Base-by-base conservation (phyloP, 2,113 vertebrate genomes). In the Actenoides hombroni region DNA sequence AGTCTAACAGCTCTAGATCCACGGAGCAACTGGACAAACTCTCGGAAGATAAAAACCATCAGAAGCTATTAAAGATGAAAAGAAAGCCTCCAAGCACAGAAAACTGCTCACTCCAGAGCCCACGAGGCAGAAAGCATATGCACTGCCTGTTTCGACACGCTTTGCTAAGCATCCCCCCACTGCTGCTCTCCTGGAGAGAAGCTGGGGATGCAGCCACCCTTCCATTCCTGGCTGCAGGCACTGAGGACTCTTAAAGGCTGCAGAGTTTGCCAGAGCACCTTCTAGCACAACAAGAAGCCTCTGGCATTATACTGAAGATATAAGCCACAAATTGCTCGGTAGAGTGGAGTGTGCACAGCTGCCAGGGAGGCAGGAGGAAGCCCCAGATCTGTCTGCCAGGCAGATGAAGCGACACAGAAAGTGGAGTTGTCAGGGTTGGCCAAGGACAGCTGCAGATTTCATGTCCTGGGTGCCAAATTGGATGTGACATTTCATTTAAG, bases 401-500 rank as follows among this genome's bases (percentile, higher is more conserved):
- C 89, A 73, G 59, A 80, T 29, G 59, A 91, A 68, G 59, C 11
- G 37, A 84, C 51, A 75, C 28, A 5, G 69, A 28, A 51, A 54
- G 28, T 1, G 4, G 56, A 94, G 57, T 82, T 83, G 61, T 18
- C 69, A 25, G 75, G 78, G 90, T n/a, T 79, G 92, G 96, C 90
- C 81, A 57, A 82, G 74, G 92, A 90, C 79, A 54, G 79, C 65
- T 75, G 65, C 88, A 82, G 83, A 8, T 78, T 83, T 91, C 94
- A 94, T 3, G 19, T 39, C 71, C 57, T 26, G 44, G 49, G 63
- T 63, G 40, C 61, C 79, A 96, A 80, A 96, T 88, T 9, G 68
- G 82, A 96, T 83, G 85, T 73, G 79, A 95, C 60, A 42, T 93
- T 83, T 89, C 90, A 86, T 86, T 94, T 93, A 91, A 92, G 85